Evolutionary conservation across 1,140 invertebrate genomes (phyloP).

Genomic region (Samia ricini): DNA sequence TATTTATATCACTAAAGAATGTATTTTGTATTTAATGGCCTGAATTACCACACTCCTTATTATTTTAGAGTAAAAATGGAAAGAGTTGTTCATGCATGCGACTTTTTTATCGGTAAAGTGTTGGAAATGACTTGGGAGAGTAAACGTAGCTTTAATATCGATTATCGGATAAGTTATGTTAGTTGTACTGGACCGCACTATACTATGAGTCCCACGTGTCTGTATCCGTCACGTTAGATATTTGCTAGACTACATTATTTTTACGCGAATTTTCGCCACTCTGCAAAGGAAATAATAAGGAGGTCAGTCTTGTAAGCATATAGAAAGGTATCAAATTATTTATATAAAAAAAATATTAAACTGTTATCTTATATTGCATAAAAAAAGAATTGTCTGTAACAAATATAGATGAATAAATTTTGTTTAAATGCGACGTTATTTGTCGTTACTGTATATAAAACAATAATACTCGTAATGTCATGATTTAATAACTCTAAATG

Average conservation of each 20-base stretch:
- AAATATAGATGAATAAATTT: too few species aligned
- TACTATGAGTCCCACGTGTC: background rate
- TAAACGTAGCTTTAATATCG: background rate
- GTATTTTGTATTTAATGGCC: background rate
- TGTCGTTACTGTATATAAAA: background rate
- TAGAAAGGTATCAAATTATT: too few species aligned
- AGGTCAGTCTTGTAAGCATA: background rate
- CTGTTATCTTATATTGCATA: too few species aligned
- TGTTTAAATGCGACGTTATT: too few species aligned
- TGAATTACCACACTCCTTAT: too few species aligned
- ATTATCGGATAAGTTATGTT: background rate
- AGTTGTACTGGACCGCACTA: background rate
- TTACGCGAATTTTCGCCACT: background rate
- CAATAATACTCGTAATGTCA: background rate
- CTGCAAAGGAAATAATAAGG: background rate
- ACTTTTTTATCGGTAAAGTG: too few species aligned
- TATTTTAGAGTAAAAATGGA: too few species aligned
- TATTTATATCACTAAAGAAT: background rate
- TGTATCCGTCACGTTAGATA: background rate
- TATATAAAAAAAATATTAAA: too few species aligned
- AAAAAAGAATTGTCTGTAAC: too few species aligned
- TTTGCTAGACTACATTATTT: constrained; percentile 5
- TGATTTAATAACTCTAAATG: background rate
- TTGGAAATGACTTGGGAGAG: too few species aligned
- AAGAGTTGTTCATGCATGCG: too few species aligned